Evolutionary conservation across 2,888 invertebrate species (phyloP).

Genomic region (Pseudolycoriella hygida): DNA sequence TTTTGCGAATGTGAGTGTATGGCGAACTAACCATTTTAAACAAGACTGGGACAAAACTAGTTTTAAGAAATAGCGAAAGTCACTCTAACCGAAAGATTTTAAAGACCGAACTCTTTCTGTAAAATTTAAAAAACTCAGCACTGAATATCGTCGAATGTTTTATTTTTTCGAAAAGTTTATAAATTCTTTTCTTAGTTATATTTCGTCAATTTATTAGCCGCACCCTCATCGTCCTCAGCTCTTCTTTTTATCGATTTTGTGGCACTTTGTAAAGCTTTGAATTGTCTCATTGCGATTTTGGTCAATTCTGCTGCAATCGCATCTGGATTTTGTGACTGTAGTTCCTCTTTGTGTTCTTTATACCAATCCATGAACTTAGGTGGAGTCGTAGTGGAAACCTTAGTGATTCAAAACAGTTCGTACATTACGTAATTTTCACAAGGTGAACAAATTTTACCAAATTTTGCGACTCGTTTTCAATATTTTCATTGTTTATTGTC

Average conservation of each 20-base stretch:
- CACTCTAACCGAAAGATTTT: too few species aligned
- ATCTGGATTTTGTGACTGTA: slow-evolving; percentile 39
- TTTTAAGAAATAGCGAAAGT: too few species aligned
- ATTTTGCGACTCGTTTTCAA: slow-evolving; percentile 12
- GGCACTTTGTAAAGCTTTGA: slow-evolving; percentile 18
- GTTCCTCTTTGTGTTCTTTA: slow-evolving; percentile 31
- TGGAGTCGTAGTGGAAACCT: background rate
- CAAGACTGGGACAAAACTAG: too few species aligned
- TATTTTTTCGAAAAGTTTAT: background rate
- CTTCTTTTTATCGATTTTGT: slow-evolving; percentile 28
- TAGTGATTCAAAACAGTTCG: background rate
- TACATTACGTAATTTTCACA: background rate
- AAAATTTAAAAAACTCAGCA: too few species aligned
- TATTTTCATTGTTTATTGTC: slow-evolving; percentile 3
- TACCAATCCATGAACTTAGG: background rate
- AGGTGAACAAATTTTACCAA: slow-evolving; percentile 8
- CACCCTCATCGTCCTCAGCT: slow-evolving; percentile 16
- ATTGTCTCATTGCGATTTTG: slow-evolving; percentile 28
- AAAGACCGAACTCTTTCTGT: too few species aligned
- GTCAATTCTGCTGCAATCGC: slow-evolving; percentile 35
- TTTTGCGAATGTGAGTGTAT: too few species aligned
- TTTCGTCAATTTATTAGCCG: slow-evolving; percentile 17
- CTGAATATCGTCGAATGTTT: too few species aligned
- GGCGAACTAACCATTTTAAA: too few species aligned
- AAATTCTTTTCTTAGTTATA: background rate